Base-by-base conservation (phyloP, 2,888 invertebrate species). In the Diploptera punctata region DNA sequence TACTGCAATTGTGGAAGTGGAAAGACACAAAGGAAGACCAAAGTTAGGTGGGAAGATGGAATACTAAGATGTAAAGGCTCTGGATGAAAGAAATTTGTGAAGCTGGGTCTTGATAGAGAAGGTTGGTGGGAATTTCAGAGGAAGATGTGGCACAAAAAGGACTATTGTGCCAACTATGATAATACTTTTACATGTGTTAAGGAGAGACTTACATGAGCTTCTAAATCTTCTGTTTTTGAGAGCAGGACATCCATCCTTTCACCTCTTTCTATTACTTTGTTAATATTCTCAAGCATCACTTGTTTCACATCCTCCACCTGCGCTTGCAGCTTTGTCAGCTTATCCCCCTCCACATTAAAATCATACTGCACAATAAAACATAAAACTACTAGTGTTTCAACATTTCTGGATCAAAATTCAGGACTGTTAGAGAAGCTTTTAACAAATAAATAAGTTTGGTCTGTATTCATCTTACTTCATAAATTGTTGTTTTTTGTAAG, bases 221-320 rank as follows among this genome's bases (percentile, higher is more conserved):
- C 70, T 52, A 73, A 33, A 52, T 71, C 68, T 47, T 73, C 73
- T 24, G 73, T 71, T 52, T 73, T 73, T 19, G 52, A 38, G 3
- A 73, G 61, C 9, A 74, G 29, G 18, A 73, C 73, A 68, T 70
- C 72, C 29, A 74, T 43, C 16, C 65, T 21, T 33, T 74, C 74
- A 18, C 73, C 74, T 7, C 74, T 60, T 24, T 73, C 73, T 1
- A 74, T 67, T 7, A 74, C 67, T 38, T 68, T 74, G 29, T 73
- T 61, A 16, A 74, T 71, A 68, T 74, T 74, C 1, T 71, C 65
- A 13, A 73, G 31, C 73, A 74, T 74, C 3, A 74, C 33, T 24
- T 68, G 60, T 29, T 74, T 74, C 44, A 74, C 73, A 47, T 74
- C 74, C 18, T 73, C 68, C 21, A 74, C 47, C 24, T 74, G 74